Conservation (phyloP, 1,140 invertebrate genomes). For the Schmidtea mediterranea region DNA sequence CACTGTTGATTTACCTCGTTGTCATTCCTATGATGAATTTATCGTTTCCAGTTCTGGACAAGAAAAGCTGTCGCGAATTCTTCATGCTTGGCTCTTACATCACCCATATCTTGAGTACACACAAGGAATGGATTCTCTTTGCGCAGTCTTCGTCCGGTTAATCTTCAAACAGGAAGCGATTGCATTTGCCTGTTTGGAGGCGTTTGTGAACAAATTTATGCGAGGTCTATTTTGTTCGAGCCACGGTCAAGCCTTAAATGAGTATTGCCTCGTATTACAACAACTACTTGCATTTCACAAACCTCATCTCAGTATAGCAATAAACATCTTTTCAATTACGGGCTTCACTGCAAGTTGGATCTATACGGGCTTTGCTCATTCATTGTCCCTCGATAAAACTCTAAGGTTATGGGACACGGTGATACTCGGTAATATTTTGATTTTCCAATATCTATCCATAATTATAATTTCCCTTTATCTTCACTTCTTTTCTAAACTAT, state of each 20-base stretch:
- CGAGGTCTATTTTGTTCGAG: too few species aligned
- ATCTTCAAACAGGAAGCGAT: not conserved
- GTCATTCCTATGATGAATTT: conserved; percentile 2
- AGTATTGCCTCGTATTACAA: not conserved
- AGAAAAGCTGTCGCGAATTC: not conserved
- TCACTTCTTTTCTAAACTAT: too few species aligned
- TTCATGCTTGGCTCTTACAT: not conserved
- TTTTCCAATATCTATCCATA: too few species aligned
- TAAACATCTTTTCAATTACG: too few species aligned
- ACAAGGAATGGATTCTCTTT: conserved; percentile 2
- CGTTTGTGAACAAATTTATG: too few species aligned
- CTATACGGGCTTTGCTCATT: conserved; percentile 1
- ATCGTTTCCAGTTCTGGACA: not conserved
- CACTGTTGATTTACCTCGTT: not conserved
- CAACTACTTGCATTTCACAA: not conserved
- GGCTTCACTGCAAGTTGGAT: not conserved
- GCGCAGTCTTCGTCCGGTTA: not conserved
- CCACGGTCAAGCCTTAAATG: too few species aligned
- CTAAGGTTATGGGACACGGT: conserved; percentile 1
- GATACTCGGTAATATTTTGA: not conserved
- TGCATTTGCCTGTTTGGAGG: not conserved
- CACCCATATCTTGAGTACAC: conserved; percentile 1
- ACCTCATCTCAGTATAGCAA: not conserved
- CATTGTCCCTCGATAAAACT: not conserved
- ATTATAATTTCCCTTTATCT: too few species aligned